Percentiles rank a stretch among this genome's conserved stretches.
phyloP scores from a whole-genome alignment of 2,113 vertebrate genomes.

The Myotis lucifugus region DNA sequence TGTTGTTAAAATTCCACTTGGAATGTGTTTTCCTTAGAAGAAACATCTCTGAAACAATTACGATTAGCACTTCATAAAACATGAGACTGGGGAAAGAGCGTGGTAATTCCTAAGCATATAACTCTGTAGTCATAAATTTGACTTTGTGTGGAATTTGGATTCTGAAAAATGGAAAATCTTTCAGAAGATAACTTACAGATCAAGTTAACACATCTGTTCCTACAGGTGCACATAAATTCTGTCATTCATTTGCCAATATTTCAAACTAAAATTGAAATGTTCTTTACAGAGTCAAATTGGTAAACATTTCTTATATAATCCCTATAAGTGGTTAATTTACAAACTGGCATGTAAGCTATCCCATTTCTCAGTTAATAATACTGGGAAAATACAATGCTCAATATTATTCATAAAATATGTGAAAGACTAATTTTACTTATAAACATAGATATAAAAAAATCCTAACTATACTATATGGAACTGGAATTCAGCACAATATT shows the following conservation, averaged over 20 bases:
- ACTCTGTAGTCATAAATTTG: not conserved
- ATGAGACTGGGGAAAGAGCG: not conserved
- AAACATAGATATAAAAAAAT: not conserved
- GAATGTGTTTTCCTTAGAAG: constrained; percentile 20
- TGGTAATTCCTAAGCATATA: not conserved
- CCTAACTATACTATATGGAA: not conserved
- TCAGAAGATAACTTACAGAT: constrained; percentile 24
- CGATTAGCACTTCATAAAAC: constrained; percentile 50
- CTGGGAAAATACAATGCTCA: not conserved
- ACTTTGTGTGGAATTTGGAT: not conserved
- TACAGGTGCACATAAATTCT: constrained; percentile 23
- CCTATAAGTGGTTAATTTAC: constrained; percentile 24
- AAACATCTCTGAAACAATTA: constrained; percentile 44
- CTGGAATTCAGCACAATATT: not conserved
- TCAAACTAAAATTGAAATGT: constrained; percentile 36
- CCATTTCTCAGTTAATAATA: constrained; percentile 19
- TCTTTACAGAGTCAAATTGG: not conserved
- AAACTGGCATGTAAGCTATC: not conserved
- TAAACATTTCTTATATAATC: constrained; percentile 7
- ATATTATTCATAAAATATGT: constrained; percentile 29
- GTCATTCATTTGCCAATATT: constrained; percentile 6
- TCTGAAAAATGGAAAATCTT: constrained; percentile 19
- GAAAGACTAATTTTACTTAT: constrained; percentile 30
- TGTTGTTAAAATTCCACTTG: constrained; percentile 49
- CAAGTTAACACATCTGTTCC: constrained; percentile 2